Evolutionary conservation across 1,140 invertebrate species (phyloP).

Genomic region (Dendrolimus punctatus): DNA sequence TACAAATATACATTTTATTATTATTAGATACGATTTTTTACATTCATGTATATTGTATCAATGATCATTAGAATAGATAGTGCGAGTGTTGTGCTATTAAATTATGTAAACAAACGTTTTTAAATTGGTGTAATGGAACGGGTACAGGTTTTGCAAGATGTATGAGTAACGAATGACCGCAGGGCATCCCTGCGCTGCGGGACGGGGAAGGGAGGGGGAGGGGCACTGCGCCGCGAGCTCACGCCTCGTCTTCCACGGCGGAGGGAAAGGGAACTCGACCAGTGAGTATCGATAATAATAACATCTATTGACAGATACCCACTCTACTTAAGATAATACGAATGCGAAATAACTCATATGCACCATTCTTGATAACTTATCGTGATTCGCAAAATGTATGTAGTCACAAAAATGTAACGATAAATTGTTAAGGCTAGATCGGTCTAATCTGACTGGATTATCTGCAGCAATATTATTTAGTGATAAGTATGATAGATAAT

Average conservation of each 20-base stretch:
- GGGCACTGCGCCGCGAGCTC: slow-evolving; percentile 15
- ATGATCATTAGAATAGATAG: slow-evolving; percentile 10
- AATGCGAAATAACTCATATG: neutral
- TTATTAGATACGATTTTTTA: slow-evolving; percentile 8
- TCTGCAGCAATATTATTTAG: too few species aligned
- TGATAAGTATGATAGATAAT: too few species aligned
- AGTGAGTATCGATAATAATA: slow-evolving; percentile 12
- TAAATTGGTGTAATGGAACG: slow-evolving; percentile 22
- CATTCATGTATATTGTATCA: slow-evolving; percentile 10
- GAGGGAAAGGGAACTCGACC: slow-evolving; percentile 15
- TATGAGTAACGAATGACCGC: slow-evolving; percentile 50
- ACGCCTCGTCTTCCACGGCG: slow-evolving; percentile 15
- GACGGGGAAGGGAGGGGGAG: slow-evolving; percentile 22
- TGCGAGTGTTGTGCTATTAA: slow-evolving; percentile 19
- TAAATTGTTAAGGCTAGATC: slow-evolving; percentile 8
- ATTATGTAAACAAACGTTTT: slow-evolving; percentile 27
- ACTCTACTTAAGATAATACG: too few species aligned
- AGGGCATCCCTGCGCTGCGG: slow-evolving; percentile 40
- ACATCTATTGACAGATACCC: too few species aligned
- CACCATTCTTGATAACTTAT: slow-evolving; percentile 3
- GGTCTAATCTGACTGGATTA: slow-evolving; percentile 4
- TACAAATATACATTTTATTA: slow-evolving; percentile 9
- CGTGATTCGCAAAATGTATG: slow-evolving; percentile 2
- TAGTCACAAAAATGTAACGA: slow-evolving; percentile 4
- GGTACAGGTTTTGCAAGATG: slow-evolving; percentile 41